Conservation (phyloP, 2,113 vertebrate genomes). For the Vulpes lagopus region DNA sequence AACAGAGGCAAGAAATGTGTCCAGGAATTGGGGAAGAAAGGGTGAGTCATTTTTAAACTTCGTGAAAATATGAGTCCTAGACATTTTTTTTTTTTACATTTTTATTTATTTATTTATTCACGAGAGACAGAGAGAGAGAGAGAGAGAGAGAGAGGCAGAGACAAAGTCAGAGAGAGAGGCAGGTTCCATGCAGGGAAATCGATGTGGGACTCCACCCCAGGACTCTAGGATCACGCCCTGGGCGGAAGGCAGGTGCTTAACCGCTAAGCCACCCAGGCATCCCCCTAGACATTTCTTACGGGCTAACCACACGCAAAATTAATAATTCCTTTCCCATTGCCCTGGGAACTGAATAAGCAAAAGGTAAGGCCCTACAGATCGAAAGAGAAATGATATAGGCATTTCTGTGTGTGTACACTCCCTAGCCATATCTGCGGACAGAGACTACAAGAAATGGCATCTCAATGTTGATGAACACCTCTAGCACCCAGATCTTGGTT, state of each 20-base stretch:
- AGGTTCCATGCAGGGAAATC: too few relatives aligned
- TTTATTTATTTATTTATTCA: too few relatives aligned
- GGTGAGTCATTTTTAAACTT: background rate
- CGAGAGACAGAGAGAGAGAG: too few relatives aligned
- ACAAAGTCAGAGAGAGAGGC: too few relatives aligned
- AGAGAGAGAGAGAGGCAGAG: too few relatives aligned
- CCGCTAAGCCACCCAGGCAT: too few relatives aligned
- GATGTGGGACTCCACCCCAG: too few relatives aligned
- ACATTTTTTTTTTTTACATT: background rate
- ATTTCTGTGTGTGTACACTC: background rate
- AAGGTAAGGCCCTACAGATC: background rate
- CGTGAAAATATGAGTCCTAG: slow-evolving; percentile 45
- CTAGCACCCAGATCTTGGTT: slow-evolving; percentile 23
- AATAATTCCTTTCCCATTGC: background rate
- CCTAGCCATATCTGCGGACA: background rate
- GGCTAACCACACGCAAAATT: background rate
- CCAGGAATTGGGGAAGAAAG: background rate
- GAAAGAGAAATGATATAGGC: background rate
- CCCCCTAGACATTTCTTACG: background rate
- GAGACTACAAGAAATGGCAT: background rate
- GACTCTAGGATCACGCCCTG: too few relatives aligned
- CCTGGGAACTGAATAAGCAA: slow-evolving; percentile 2
- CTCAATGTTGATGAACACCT: background rate
- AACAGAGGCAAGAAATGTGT: background rate
- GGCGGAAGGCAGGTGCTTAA: too few relatives aligned